Conservation (phyloP, 2,888 invertebrate genomes). For the Rhamnusium bicolor region DNA sequence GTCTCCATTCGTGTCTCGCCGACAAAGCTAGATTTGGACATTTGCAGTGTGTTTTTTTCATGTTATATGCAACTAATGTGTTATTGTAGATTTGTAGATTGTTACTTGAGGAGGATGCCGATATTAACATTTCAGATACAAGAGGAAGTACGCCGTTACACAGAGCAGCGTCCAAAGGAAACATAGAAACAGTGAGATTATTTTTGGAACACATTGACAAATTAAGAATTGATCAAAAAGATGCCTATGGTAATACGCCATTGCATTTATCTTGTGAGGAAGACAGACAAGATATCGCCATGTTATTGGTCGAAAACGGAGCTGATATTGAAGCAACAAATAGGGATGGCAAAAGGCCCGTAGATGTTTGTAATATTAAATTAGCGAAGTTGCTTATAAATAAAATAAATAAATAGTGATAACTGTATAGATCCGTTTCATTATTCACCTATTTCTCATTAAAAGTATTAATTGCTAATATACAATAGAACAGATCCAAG, state of each 20-base stretch:
- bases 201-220: slow-evolving; percentile 75
- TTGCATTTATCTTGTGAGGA: slow-evolving; percentile 90
- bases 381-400: slow-evolving; percentile 50
- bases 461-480: too few relatives aligned
- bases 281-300: slow-evolving; percentile 79
- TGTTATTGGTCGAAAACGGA: slow-evolving; percentile 78
- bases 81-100: slow-evolving; percentile 77
- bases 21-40: too few relatives aligned
- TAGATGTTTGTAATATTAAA: slow-evolving; percentile 73
- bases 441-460: neutral
- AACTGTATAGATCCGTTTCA: neutral
- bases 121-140: slow-evolving; percentile 80
- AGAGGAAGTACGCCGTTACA: slow-evolving; percentile 84
- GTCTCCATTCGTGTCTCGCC: too few relatives aligned
- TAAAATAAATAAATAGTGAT: slow-evolving; percentile 18
- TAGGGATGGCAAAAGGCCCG: slow-evolving; percentile 79
- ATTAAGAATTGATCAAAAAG: slow-evolving; percentile 75
- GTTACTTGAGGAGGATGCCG: slow-evolving; percentile 79
- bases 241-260: slow-evolving; percentile 84
- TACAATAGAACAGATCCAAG: too few relatives aligned
- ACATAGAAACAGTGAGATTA: slow-evolving; percentile 78
- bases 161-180: slow-evolving; percentile 85
- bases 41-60: neutral
- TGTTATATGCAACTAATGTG: slow-evolving; percentile 1
- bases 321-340: slow-evolving; percentile 77